These are phyloP conservation scores for Neodiprion fabricii DNA, from an alignment of 1,140 invertebrate genomes.

Conservation along the genomic window DNA sequence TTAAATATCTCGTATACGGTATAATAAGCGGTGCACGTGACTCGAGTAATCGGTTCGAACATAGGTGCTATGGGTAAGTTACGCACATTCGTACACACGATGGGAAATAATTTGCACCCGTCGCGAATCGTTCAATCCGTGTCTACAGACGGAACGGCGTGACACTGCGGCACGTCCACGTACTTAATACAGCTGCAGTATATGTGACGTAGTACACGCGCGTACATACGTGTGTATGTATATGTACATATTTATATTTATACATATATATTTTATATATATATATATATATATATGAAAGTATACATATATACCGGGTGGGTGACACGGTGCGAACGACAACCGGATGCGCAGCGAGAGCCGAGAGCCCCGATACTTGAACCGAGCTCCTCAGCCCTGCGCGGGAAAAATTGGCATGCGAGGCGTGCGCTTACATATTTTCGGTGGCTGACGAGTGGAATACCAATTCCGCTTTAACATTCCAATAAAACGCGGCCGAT, in stretches of 20 bases:
- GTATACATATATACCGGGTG: background rate
- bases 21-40: too few relatives aligned
- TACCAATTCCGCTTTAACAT: conserved; percentile 63
- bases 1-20: too few relatives aligned
- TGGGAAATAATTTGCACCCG: background rate
- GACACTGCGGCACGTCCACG: too few relatives aligned
- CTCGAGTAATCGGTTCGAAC: too few relatives aligned
- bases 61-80: too few relatives aligned
- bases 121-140: background rate
- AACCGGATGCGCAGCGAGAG: conserved; percentile 53
- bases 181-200: too few relatives aligned
- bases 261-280: background rate
- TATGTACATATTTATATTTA: background rate
- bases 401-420: conserved; percentile 56
- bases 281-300: background rate
- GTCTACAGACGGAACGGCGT: too few relatives aligned
- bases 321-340: conserved; percentile 35
- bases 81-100: too few relatives aligned
- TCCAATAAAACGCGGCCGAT: conserved; percentile 63
- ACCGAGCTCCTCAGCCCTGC: conserved; percentile 37
- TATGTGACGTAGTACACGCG: too few relatives aligned
- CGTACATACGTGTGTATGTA: background rate
- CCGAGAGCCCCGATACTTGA: conserved; percentile 40
- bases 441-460: conserved; percentile 58
- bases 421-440: conserved; percentile 60